Conservation (phyloP, 2,797 vertebrate genomes). For the Acanthis flammea region DNA sequence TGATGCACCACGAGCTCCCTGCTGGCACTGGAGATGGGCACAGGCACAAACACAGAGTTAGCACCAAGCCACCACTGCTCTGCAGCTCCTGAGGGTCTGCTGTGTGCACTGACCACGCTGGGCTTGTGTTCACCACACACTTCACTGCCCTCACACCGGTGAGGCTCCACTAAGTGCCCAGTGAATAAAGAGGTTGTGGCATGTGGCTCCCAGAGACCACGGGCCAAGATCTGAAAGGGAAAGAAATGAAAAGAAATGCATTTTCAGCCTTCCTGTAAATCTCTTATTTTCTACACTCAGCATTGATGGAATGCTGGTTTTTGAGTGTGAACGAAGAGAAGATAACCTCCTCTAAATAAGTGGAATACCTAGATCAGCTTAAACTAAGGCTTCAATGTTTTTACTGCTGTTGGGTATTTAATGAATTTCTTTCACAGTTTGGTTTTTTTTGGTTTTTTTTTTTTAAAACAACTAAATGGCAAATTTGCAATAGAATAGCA, state of each 20-base stretch:
- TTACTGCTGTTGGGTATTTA: not conserved
- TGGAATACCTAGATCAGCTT: not conserved
- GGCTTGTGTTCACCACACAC: not conserved
- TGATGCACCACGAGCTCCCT: not conserved
- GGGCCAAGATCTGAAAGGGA: not conserved
- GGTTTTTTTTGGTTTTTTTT: too few species aligned
- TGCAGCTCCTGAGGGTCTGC: not conserved
- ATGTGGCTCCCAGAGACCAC: not conserved
- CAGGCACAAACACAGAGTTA: not conserved
- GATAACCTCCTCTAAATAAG: not conserved
- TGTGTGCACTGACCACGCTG: not conserved
- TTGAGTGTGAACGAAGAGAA: not conserved
- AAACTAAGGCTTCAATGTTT: not conserved
- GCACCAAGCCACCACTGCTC: not conserved
- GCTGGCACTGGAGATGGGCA: not conserved
- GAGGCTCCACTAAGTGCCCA: not conserved
- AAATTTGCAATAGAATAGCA: not conserved
- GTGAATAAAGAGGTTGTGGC: not conserved
- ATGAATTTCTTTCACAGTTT: not conserved
- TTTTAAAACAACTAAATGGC: not conserved
- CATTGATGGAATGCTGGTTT: not conserved
- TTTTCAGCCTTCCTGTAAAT: not conserved
- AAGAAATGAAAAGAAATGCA: not conserved
- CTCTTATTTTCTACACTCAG: not conserved
- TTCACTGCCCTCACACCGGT: not conserved